phyloP scores from a whole-genome alignment of 2,113 vertebrate species.

The Scomber japonicus region DNA sequence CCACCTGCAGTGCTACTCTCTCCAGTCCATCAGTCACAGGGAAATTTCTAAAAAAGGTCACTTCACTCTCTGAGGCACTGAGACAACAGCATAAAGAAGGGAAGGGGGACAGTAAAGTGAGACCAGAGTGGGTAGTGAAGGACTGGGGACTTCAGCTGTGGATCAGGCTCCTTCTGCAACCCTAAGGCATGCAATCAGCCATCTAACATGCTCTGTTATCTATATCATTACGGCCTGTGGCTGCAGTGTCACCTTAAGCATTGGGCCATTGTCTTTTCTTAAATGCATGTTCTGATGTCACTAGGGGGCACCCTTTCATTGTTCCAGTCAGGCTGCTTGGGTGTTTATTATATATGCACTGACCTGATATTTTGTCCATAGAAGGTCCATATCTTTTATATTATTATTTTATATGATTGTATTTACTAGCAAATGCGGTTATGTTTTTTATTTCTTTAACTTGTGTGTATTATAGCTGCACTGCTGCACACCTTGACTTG shows the following conservation, averaged over 20 bases:
- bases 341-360: conserved; percentile 8
- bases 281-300: conserved; percentile 47
- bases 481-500: conserved; percentile 13
- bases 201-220: conserved; percentile 18
- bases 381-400: conserved; percentile 8
- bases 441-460: not conserved
- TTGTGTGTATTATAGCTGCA: conserved; percentile 6
- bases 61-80: conserved; percentile 52
- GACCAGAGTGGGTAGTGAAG: not conserved
- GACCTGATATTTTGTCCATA: conserved; percentile 21
- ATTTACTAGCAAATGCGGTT: not conserved
- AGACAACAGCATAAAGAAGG: not conserved
- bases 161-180: conserved; percentile 8
- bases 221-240: conserved; percentile 31
- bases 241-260: conserved; percentile 30
- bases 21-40: conserved; percentile 59
- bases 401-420: not conserved
- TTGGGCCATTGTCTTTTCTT: conserved; percentile 38
- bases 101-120: conserved; percentile 11
- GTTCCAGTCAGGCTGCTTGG: conserved; percentile 23
- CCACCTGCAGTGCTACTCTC: conserved; percentile 65
- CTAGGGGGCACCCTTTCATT: conserved; percentile 78
- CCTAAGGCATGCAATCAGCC: conserved; percentile 18
- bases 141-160: not conserved
- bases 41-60: conserved; percentile 77